Conservation (phyloP, 2,113 vertebrate species). For the Rhea americana region DNA sequence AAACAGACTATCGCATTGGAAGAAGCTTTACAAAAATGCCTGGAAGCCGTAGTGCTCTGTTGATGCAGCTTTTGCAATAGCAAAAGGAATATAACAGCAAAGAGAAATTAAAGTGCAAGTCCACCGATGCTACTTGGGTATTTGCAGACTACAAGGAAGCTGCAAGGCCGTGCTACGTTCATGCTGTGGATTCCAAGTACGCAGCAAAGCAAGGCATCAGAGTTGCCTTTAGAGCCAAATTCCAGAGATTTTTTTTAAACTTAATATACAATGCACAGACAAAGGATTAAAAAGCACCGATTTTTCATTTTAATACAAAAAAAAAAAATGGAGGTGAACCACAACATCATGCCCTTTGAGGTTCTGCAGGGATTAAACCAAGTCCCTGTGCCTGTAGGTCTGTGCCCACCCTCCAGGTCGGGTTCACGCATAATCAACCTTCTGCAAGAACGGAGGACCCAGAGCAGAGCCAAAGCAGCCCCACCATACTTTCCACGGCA, state of each 20-base stretch:
- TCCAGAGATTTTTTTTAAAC: background rate
- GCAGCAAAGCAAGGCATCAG: background rate
- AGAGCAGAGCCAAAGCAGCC: background rate
- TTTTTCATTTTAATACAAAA: background rate
- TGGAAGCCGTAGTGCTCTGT: background rate
- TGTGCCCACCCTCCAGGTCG: background rate
- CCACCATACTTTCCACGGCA: background rate
- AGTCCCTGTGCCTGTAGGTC: background rate
- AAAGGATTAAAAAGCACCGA: background rate
- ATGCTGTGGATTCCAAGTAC: background rate
- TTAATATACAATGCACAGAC: background rate
- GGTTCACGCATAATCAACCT: background rate
- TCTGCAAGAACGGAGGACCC: rapidly evolving
- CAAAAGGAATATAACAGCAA: background rate
- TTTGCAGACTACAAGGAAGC: background rate
- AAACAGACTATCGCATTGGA: background rate
- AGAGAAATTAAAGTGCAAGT: background rate
- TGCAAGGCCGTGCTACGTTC: background rate
- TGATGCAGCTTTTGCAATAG: background rate
- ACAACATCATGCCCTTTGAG: rapidly evolving
- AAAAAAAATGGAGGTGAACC: background rate
- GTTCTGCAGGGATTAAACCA: rapidly evolving
- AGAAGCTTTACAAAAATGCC: background rate
- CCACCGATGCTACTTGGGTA: background rate
- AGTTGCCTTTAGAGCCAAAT: background rate